phyloP scores from a whole-genome alignment of 2,113 vertebrate species.

The Bothrops jararaca region DNA sequence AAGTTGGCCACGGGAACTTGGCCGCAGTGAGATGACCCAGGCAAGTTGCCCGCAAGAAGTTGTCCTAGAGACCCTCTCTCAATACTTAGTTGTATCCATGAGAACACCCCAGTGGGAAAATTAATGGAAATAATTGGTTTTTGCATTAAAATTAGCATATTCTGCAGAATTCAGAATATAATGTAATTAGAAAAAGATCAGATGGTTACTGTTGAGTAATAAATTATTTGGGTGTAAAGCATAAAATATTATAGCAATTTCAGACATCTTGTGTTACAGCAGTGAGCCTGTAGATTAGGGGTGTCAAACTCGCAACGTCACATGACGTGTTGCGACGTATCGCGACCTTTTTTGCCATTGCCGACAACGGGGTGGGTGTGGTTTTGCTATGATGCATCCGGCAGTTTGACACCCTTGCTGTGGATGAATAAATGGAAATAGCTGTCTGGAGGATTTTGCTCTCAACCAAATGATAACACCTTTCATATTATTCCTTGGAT shows the following conservation, averaged over 20 bases:
- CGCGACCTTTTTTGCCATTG: too few species aligned
- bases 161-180: neutral
- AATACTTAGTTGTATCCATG: neutral
- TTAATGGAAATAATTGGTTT: neutral
- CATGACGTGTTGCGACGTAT: too few species aligned
- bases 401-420: too few species aligned
- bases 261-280: neutral
- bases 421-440: neutral
- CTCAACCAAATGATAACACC: neutral
- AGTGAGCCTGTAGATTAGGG: neutral
- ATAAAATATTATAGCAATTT: neutral
- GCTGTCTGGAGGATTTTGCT: neutral
- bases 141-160: neutral
- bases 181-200: neutral
- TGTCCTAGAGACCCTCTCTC: too few species aligned
- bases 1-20: too few species aligned
- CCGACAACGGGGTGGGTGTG: too few species aligned
- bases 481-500: neutral
- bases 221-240: neutral
- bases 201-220: neutral
- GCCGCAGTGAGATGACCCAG: too few species aligned
- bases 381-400: too few species aligned
- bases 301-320: too few species aligned
- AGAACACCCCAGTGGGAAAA: neutral
- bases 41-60: too few species aligned